Evolutionary conservation across 2,888 invertebrate genomes (phyloP).

Genomic region (Lumbricus terrestris): DNA sequence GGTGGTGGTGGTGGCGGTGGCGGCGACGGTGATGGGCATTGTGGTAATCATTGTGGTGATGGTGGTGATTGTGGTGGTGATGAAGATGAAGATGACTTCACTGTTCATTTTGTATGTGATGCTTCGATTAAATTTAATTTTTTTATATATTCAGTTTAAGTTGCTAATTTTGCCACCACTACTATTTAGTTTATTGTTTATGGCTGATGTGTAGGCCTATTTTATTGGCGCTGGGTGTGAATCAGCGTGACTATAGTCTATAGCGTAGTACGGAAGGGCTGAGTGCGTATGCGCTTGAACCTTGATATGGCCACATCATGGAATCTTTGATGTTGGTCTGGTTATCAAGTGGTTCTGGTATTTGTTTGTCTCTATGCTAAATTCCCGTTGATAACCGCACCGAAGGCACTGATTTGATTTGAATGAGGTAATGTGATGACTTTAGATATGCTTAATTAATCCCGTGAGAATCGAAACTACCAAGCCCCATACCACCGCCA

Average conservation of each 20-base stretch:
- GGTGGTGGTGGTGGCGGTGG: conserved; percentile 19
- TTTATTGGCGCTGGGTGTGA: background rate
- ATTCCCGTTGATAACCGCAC: background rate
- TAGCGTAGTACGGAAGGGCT: background rate
- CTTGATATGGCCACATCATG: background rate
- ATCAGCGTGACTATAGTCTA: too few species aligned
- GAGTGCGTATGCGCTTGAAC: background rate
- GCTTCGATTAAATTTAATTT: background rate
- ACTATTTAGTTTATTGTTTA: background rate
- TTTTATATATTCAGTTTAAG: background rate
- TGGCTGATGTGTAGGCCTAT: too few species aligned
- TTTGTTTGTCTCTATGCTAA: background rate
- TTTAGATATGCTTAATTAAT: background rate
- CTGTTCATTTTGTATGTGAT: background rate
- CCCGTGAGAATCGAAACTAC: background rate
- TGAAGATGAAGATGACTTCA: background rate
- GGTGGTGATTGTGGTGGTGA: conserved; percentile 16
- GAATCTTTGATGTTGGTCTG: background rate
- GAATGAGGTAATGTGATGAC: background rate
- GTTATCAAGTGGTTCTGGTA: background rate
- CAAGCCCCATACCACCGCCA: background rate
- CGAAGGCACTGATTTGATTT: background rate
- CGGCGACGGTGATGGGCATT: background rate
- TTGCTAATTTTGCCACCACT: background rate
- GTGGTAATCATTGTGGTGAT: conserved; percentile 22